A percentile compares a stretch with the other conserved stretches of the same genome.
Evolutionary conservation across 2,797 vertebrate species (phyloP).

Genomic region (Pagetopsis macropterus): DNA sequence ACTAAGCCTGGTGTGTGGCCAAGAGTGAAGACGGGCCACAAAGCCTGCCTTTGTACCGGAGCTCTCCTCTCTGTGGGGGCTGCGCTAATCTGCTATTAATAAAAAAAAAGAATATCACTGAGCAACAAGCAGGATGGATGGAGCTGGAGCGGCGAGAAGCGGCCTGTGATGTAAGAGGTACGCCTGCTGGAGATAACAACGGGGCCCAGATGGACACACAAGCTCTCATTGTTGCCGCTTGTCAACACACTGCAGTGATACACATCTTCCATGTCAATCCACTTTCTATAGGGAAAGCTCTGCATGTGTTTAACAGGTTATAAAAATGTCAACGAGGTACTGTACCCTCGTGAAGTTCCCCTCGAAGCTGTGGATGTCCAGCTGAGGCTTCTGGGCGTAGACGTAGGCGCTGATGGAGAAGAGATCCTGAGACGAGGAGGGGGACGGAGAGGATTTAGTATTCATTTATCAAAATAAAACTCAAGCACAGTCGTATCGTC

Average conservation of each 20-base stretch:
- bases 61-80: constrained; percentile 75
- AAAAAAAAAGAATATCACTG: constrained; percentile 76
- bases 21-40: constrained; percentile 85
- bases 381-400: constrained; percentile 94
- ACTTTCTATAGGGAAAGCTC: constrained; percentile 38
- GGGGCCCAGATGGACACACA: constrained; percentile 61
- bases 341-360: constrained; percentile 97
- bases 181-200: constrained; percentile 60
- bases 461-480: neutral
- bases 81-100: constrained; percentile 88
- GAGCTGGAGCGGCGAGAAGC: constrained; percentile 60
- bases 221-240: constrained; percentile 59
- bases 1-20: constrained; percentile 88
- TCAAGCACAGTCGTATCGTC: neutral
- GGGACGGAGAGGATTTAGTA: neutral
- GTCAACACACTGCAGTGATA: constrained; percentile 60
- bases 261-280: constrained; percentile 47
- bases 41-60: constrained; percentile 83
- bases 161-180: constrained; percentile 76
- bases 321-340: constrained; percentile 61
- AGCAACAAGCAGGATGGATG: constrained; percentile 69
- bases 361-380: constrained; percentile 99
- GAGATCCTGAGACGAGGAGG: constrained; percentile 87
- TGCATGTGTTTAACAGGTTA: constrained; percentile 49
- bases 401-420: constrained; percentile 95